Base-by-base conservation (phyloP, 2,888 invertebrate genomes). In the Scotopteryx bipunctaria region DNA sequence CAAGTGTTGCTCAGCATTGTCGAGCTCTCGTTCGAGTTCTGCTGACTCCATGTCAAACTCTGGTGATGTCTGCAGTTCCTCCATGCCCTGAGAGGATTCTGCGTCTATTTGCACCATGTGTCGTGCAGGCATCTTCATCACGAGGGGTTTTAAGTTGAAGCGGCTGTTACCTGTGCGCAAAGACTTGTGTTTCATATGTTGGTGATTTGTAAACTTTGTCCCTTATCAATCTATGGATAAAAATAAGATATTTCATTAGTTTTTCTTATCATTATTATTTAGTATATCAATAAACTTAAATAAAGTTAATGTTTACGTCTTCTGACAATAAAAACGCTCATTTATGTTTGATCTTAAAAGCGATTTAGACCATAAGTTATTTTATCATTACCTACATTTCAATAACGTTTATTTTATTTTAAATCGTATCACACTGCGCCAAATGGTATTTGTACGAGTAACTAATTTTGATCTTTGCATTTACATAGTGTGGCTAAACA, bases 51-150 rank as follows among this genome's bases (percentile, higher is more conserved):
- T 40, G 49, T 88, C 89, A 19, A 84, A 64, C 23, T 78, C 78
- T 0, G 87, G 88, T 1, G 89, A 89, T 0, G 68, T 61, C 50
- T 85, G 81, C 44, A 88, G 63, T 55, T 90, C 89, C 38, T 87
- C 85, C 8, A 81, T 65, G 5, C 76, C 81, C 2, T 69, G 68
- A 1, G 76, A 32, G 21, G 41, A 31, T 72, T 0, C 69, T 66
- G 76, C 71, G 6, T 52, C 42, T 0, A 73, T 57, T 16, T 71
- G 73, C 11, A 76, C 55, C 4, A 67, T 62, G 49, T 77, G 71
- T 6, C 74, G 78, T 1, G 76, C 69, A 17, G 87, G 84, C 79
- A 87, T 79, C 57, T 81, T 85, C 29, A 89, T 57, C 1, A 83
- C 70, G 4, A 88, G 65, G 1, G 86, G 83, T 23, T 75, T 76